Conservation (phyloP, 2,888 invertebrate species). For the Operophtera brumata region DNA sequence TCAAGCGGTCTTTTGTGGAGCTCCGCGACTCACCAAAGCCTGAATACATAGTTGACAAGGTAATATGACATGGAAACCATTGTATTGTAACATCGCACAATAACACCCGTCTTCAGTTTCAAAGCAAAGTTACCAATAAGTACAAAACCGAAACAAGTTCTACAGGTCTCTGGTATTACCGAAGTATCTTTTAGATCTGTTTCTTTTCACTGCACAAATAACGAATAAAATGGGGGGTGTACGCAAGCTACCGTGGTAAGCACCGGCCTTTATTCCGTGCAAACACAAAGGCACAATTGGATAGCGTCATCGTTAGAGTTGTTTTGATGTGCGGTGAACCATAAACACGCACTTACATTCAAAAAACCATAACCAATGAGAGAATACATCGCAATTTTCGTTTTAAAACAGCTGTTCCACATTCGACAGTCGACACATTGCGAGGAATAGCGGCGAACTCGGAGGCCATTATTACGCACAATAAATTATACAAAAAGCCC, state of each 20-base stretch:
- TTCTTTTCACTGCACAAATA: slow-evolving; percentile 60
- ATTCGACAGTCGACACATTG: slow-evolving; percentile 47
- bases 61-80: background rate
- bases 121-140: slow-evolving; percentile 42
- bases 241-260: slow-evolving; percentile 56
- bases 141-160: slow-evolving; percentile 30
- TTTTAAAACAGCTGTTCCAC: slow-evolving; percentile 60
- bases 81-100: slow-evolving; percentile 10
- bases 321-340: slow-evolving; percentile 28
- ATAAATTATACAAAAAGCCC: slow-evolving; percentile 77
- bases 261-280: slow-evolving; percentile 33
- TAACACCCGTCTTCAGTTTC: slow-evolving; percentile 40
- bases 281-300: slow-evolving; percentile 33
- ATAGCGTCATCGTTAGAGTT: slow-evolving; percentile 32
- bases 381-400: slow-evolving; percentile 43
- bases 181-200: slow-evolving; percentile 56
- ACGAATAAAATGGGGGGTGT: slow-evolving; percentile 50
- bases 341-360: slow-evolving; percentile 16
- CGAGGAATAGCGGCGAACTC: slow-evolving; percentile 42
- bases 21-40: too few relatives aligned
- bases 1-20: too few relatives aligned
- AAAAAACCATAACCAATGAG: slow-evolving; percentile 34
- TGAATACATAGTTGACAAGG: background rate
- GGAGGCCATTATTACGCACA: slow-evolving; percentile 71
- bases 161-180: slow-evolving; percentile 39